These are phyloP conservation scores for Trichacis sp. DNA, from an alignment of 2,888 invertebrate species.

Conservation along the genomic window DNA sequence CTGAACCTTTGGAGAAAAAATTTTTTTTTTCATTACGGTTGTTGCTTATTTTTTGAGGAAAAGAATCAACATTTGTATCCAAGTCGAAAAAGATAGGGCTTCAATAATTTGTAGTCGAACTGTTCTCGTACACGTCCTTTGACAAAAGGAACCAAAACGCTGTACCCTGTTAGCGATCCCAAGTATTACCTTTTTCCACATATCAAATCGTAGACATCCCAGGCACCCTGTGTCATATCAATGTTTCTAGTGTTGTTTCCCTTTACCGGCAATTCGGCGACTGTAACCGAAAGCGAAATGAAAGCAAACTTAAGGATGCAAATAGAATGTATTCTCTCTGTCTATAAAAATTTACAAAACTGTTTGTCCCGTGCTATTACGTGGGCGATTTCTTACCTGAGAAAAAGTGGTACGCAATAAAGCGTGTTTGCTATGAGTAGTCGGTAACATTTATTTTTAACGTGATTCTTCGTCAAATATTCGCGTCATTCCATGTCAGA, in stretches of 20 bases:
- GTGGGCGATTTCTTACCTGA: constrained; percentile 9
- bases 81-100: background rate
- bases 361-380: constrained; percentile 8
- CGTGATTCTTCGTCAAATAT: too few species aligned
- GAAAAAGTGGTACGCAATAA: constrained; percentile 6
- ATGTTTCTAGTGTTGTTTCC: constrained; percentile 56
- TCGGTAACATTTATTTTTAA: background rate
- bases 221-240: constrained; percentile 65
- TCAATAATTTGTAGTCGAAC: background rate
- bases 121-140: background rate
- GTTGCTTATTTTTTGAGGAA: background rate
- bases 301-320: constrained; percentile 7
- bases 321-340: constrained; percentile 16
- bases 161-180: constrained; percentile 60
- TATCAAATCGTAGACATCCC: constrained; percentile 66
- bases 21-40: background rate
- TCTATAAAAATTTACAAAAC: constrained; percentile 21
- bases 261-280: constrained; percentile 5
- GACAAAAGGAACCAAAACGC: constrained; percentile 57
- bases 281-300: background rate
- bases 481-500: too few species aligned
- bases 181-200: constrained; percentile 66
- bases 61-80: background rate
- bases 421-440: background rate
- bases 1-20: too few species aligned